A percentile compares a stretch with the other conserved stretches of the same genome.
These are phyloP conservation scores for Rattus norvegicus DNA, from an alignment of 2,113 vertebrate genomes.

Conservation along the genomic window GRCr8 NC_086024.1:72828001-72828500, in stretches of 20 bases:
- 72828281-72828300: constrained; percentile 59
- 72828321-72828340: constrained; percentile 70
- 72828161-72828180: not conserved
- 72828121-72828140: not conserved
- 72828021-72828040: too few relatives aligned
- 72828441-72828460: constrained; percentile 71
- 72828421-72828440: constrained; percentile 66
- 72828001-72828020: too few relatives aligned
- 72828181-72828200: not conserved
- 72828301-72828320: constrained; percentile 61
- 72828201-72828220: not conserved
- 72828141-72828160: not conserved
- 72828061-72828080: too few relatives aligned
- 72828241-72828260: constrained; percentile 3
- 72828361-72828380: constrained; percentile 54
- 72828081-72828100: too few relatives aligned
- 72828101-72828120: not conserved
- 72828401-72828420: constrained; percentile 62
- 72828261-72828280: constrained; percentile 52
- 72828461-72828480: constrained; percentile 64
- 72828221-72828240: not conserved
- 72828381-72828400: constrained; percentile 57
- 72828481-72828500: constrained; percentile 57
- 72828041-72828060: too few relatives aligned
- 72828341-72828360: constrained; percentile 61